A percentile compares a stretch with the other conserved stretches of the same genome.
Evolutionary conservation across 1,140 invertebrate species (phyloP).

Genomic region (Trachymyrmex septentrionalis): DNA sequence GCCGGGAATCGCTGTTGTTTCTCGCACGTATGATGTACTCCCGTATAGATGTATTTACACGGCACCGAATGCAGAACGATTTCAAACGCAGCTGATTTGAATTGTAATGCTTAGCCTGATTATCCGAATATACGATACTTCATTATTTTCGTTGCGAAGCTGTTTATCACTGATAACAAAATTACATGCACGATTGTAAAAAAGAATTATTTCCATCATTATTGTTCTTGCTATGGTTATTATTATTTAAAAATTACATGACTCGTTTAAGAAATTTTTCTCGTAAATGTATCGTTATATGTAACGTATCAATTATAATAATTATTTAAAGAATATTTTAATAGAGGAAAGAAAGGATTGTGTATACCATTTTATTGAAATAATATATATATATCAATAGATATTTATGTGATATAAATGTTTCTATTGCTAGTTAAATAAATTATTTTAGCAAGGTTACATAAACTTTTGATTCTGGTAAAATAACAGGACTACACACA

Average conservation of each 20-base stretch:
- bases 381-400: too few species aligned
- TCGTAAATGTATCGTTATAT: neutral
- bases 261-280: neutral
- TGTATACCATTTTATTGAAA: too few species aligned
- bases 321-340: neutral
- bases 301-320: neutral
- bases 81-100: neutral
- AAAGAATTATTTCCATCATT: constrained; percentile 1
- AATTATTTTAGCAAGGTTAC: neutral
- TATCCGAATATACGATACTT: neutral
- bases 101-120: constrained; percentile 20
- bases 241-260: neutral
- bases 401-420: neutral
- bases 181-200: too few species aligned
- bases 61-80: neutral
- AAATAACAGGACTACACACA: neutral
- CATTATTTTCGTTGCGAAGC: constrained; percentile 11
- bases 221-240: neutral
- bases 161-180: constrained; percentile 10
- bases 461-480: neutral
- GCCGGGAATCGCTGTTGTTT: constrained; percentile 24
- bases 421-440: neutral
- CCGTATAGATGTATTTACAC: constrained; percentile 16
- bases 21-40: neutral
- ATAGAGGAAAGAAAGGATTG: neutral